phyloP scores from a whole-genome alignment of 2,113 vertebrate genomes.

The Callithrix jacchus region DNA sequence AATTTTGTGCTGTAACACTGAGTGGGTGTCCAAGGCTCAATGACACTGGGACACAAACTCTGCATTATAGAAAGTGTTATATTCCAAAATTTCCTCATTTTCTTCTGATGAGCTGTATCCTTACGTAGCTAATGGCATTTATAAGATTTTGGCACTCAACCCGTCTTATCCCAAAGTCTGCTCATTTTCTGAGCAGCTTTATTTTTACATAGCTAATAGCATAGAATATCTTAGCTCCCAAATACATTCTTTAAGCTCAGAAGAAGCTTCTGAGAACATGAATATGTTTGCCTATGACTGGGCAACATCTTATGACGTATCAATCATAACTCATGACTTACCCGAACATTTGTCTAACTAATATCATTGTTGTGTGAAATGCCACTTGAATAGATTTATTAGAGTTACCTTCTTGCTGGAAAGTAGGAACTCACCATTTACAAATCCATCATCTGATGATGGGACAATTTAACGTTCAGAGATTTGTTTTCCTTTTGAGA shows the following conservation, averaged over 20 bases:
- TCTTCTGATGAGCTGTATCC: neutral
- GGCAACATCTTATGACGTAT: neutral
- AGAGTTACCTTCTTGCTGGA: neutral
- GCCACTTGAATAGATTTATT: neutral
- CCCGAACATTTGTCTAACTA: conserved; percentile 27
- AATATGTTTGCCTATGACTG: neutral
- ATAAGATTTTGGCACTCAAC: too few species aligned
- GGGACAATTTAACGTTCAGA: neutral
- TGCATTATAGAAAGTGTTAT: neutral
- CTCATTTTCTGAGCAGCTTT: neutral
- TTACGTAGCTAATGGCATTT: neutral
- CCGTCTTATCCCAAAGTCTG: neutral
- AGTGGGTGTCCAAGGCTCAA: too few species aligned
- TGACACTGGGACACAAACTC: accelerated
- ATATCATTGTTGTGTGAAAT: neutral
- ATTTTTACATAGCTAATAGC: neutral
- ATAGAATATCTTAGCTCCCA: neutral
- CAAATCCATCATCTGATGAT: conserved; percentile 20
- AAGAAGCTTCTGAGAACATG: neutral
- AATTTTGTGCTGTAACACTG: accelerated
- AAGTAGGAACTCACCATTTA: neutral
- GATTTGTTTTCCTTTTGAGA: conserved; percentile 35
- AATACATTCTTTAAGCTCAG: neutral
- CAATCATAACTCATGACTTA: neutral
- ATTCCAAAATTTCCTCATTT: neutral